Conservation (phyloP, 1,140 invertebrate species). For the Mercenaria mercenaria region DNA sequence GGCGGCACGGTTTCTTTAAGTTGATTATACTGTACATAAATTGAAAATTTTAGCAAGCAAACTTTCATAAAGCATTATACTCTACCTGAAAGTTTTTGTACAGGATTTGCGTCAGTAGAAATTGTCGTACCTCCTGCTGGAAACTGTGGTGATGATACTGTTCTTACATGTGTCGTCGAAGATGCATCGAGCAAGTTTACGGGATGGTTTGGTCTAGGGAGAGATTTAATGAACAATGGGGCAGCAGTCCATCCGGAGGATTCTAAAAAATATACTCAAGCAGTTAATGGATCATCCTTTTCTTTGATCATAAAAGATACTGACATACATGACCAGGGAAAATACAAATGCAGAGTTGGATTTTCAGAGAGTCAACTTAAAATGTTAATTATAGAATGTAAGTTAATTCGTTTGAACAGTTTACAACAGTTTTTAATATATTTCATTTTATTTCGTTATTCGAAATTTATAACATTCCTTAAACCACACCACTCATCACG, state of each 20-base stretch:
- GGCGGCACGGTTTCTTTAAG: no score
- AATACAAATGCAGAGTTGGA: background rate
- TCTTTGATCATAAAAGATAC: background rate
- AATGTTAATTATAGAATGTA: background rate
- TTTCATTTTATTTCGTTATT: no score
- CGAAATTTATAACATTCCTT: background rate
- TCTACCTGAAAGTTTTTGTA: no score
- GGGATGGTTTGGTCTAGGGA: background rate
- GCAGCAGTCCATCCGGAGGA: background rate
- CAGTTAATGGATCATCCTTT: background rate
- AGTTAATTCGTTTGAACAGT: background rate
- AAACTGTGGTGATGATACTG: background rate
- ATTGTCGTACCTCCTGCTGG: background rate
- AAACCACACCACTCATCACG: no score
- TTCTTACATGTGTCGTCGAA: background rate
- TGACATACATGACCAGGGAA: background rate
- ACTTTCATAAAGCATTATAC: no score
- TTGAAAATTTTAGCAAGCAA: no score
- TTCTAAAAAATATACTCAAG: background rate
- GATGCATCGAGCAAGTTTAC: background rate
- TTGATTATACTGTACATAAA: no score
- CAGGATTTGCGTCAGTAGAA: background rate
- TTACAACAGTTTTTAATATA: no score
- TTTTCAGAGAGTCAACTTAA: background rate
- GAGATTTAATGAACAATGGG: background rate